Conservation (phyloP, 2,888 invertebrate genomes). For the Osmoderma eremita region DNA sequence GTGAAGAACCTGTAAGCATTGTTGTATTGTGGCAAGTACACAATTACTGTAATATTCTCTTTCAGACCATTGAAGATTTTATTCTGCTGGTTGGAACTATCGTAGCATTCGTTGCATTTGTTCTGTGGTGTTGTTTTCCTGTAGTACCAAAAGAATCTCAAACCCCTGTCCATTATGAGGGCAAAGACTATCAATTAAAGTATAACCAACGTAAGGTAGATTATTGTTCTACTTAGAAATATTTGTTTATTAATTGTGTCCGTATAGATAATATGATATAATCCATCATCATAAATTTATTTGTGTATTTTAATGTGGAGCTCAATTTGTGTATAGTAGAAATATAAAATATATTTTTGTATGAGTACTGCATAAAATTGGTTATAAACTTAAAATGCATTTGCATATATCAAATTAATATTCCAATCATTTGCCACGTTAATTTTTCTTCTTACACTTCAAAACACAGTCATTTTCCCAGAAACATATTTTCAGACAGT, state of each 20-base stretch:
- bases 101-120: constrained; percentile 72
- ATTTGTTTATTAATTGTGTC: constrained; percentile 41
- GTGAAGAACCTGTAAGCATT: constrained; percentile 70
- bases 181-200: constrained; percentile 57
- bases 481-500: too few relatives aligned
- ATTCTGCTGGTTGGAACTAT: constrained; percentile 70
- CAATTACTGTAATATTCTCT: constrained; percentile 36
- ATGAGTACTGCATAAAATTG: constrained; percentile 14
- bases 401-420: neutral
- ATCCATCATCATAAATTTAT: neutral
- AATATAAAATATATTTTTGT: constrained; percentile 35
- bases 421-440: neutral
- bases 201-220: constrained; percentile 55
- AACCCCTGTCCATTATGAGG: constrained; percentile 57
- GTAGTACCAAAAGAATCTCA: constrained; percentile 60
- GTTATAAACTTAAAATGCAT: constrained; percentile 7
- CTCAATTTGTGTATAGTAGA: constrained; percentile 34
- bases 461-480: too few relatives aligned
- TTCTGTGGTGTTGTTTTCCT: constrained; percentile 74
- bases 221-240: constrained; percentile 51
- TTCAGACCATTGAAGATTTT: constrained; percentile 71
- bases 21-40: constrained; percentile 6
- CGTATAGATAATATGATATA: constrained; percentile 3
- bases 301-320: constrained; percentile 21
- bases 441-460: too few relatives aligned